A percentile compares a stretch with the other conserved stretches of the same genome.
phyloP scores from a whole-genome alignment of 2,888 invertebrate species.

The Neocrepidodera transversa region DNA sequence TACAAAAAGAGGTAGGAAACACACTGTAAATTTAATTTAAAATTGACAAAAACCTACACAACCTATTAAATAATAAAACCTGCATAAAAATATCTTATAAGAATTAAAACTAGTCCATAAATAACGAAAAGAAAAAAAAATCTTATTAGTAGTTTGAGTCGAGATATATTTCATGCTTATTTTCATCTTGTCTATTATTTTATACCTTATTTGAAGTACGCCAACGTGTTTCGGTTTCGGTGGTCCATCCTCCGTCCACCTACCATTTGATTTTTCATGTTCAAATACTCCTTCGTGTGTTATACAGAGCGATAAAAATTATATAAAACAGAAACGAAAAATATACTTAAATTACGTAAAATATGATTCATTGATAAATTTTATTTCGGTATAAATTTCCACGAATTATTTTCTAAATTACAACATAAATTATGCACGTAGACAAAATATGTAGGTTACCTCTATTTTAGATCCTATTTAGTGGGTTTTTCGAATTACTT shows the following conservation, averaged over 20 bases:
- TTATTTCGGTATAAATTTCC: no score
- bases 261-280: slow-evolving; percentile 14
- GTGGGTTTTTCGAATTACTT: slow-evolving; percentile 1
- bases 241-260: slow-evolving; percentile 26
- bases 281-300: not conserved
- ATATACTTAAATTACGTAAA: no score
- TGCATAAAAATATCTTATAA: not conserved
- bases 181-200: slow-evolving; percentile 12
- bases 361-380: no score
- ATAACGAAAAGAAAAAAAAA: slow-evolving; percentile 10
- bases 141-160: slow-evolving; percentile 8
- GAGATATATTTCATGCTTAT: slow-evolving; percentile 3
- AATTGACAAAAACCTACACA: no score
- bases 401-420: no score
- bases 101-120: not conserved
- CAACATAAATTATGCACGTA: no score
- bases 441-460: no score
- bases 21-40: no score
- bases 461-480: not conserved
- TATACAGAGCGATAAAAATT: not conserved
- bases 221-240: slow-evolving; percentile 25
- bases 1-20: no score
- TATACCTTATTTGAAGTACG: slow-evolving; percentile 16
- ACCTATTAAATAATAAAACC: not conserved
- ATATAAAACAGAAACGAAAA: no score